Percentiles rank a stretch among this genome's conserved stretches.
These are phyloP conservation scores for Orycteropus afer DNA, from an alignment of 2,113 vertebrate genomes.

Conservation along the genomic window DNA sequence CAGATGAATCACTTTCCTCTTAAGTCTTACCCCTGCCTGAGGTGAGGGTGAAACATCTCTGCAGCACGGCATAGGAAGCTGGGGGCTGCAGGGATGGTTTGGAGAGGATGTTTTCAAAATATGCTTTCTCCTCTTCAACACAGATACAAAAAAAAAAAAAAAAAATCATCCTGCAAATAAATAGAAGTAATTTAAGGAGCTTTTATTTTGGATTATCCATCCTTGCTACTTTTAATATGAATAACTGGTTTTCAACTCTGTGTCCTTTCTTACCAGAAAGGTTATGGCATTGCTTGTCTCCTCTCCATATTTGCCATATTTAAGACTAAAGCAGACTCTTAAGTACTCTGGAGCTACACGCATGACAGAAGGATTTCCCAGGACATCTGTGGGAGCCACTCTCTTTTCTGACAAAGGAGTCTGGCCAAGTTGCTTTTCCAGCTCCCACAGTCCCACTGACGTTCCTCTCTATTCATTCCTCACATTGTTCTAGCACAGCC, in stretches of 20 bases:
- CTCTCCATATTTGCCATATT: background rate
- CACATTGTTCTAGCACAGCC: background rate
- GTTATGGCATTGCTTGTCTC: background rate
- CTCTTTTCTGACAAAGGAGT: background rate
- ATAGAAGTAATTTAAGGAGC: background rate
- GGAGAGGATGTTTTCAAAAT: background rate
- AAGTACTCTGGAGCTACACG: background rate
- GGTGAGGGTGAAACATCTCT: background rate
- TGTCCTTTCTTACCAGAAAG: conserved; percentile 32
- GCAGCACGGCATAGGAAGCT: background rate
- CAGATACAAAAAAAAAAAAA: conserved; percentile 32
- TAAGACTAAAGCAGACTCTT: background rate
- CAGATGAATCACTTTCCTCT: background rate
- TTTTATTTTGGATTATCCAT: conserved; percentile 42
- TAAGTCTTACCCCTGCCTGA: background rate
- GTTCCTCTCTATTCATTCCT: background rate
- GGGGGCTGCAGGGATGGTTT: background rate
- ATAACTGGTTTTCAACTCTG: conserved; percentile 8
- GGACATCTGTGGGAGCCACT: background rate
- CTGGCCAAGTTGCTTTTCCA: background rate
- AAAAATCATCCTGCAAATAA: conserved; percentile 15
- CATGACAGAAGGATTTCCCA: background rate
- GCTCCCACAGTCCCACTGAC: background rate
- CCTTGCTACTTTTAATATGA: conserved; percentile 32
- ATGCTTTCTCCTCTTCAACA: conserved; percentile 7